Evolutionary conservation across 1,140 invertebrate genomes (phyloP).

Genomic region (Euura saliciscinereae): DNA sequence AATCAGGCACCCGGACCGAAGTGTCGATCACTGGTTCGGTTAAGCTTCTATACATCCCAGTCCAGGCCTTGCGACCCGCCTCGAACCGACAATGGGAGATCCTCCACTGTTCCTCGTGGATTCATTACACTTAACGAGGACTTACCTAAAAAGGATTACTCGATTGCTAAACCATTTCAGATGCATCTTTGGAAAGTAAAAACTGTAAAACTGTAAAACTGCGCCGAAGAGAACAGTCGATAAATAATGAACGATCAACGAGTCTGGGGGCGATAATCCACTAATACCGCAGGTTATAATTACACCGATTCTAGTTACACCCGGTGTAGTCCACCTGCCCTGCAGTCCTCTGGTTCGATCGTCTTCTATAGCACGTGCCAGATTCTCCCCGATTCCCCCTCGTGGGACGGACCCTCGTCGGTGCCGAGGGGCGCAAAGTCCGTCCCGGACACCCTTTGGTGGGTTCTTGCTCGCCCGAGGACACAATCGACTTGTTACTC

Average conservation of each 20-base stretch:
- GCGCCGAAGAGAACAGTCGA: neutral
- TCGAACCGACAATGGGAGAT: constrained; percentile 21
- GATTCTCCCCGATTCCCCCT: neutral
- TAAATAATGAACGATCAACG: neutral
- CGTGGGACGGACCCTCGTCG: no score
- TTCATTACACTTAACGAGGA: constrained; percentile 47
- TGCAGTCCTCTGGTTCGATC: neutral
- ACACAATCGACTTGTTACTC: constrained; percentile 5
- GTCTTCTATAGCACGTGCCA: neutral
- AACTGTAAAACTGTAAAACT: no score
- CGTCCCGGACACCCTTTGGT: neutral
- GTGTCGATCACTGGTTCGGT: constrained; percentile 8
- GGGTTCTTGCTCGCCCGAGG: neutral
- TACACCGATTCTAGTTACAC: neutral
- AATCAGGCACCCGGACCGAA: constrained; percentile 19
- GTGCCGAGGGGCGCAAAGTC: neutral
- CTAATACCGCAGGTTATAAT: neutral
- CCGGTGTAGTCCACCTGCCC: neutral
- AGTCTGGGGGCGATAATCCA: neutral
- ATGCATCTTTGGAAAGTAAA: no score
- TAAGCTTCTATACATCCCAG: neutral
- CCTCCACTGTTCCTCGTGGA: constrained; percentile 24
- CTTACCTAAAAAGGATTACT: constrained; percentile 49
- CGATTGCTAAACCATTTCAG: neutral
- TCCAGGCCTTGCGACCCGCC: neutral